Percentiles rank a stretch among this genome's conserved stretches.
These are phyloP conservation scores for rat (Rattus norvegicus) DNA, from an alignment of 2,113 vertebrate genomes.

Conservation along the genomic window DNA sequence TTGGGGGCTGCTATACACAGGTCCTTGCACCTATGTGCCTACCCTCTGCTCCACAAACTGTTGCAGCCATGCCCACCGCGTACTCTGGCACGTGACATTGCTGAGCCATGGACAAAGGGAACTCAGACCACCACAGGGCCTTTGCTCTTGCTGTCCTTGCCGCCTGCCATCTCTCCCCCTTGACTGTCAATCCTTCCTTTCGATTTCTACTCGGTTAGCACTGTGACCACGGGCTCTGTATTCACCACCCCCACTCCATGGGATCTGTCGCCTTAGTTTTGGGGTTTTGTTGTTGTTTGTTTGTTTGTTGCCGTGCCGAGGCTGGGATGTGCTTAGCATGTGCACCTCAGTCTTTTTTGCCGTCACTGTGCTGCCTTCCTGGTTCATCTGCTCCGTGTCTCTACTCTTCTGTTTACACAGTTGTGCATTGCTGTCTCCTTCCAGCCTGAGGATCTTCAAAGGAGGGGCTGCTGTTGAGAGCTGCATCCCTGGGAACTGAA, in stretches of 20 bases:
- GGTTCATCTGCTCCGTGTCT: rapidly evolving
- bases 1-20: no score
- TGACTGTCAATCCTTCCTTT: not conserved
- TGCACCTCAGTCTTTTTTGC: not conserved
- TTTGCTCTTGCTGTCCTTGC: not conserved
- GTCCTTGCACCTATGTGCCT: not conserved
- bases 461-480: not conserved
- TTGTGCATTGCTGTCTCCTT: not conserved
- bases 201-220: not conserved
- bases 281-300: not conserved
- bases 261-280: not conserved
- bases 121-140: not conserved
- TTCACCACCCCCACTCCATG: not conserved
- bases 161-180: not conserved
- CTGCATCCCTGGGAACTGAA: not conserved
- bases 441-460: not conserved
- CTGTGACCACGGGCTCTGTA: not conserved
- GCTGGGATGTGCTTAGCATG: not conserved
- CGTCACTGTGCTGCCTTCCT: no score
- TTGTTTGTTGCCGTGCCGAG: not conserved
- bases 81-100: rapidly evolving
- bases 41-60: not conserved
- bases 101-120: rapidly evolving
- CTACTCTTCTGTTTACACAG: not conserved
- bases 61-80: rapidly evolving